Conservation (phyloP, 2,797 vertebrate genomes). For the Micropoecilia bifurca region DNA sequence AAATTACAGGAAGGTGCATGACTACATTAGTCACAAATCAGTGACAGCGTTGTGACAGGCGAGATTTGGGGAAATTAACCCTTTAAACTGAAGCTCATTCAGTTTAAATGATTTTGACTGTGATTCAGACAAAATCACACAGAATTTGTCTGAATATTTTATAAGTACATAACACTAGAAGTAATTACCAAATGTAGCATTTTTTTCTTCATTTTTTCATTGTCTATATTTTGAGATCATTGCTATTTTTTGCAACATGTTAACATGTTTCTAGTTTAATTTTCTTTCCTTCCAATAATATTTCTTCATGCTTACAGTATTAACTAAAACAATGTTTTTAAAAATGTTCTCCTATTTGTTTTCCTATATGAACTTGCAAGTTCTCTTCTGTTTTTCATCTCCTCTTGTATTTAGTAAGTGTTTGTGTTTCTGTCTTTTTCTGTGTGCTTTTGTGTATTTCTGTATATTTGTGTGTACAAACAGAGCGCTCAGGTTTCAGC, state of each 20-base stretch:
- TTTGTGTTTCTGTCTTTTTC: background rate
- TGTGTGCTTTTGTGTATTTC: background rate
- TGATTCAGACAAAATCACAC: no score
- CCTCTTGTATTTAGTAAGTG: background rate
- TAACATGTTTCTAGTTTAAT: background rate
- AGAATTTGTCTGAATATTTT: no score
- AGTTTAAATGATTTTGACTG: no score
- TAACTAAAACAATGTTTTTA: no score
- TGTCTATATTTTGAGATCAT: background rate
- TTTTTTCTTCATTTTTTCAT: background rate
- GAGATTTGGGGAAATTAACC: no score
- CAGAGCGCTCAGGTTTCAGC: conserved; percentile 30
- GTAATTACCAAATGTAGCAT: no score
- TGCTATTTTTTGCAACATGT: background rate
- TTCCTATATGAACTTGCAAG: background rate
- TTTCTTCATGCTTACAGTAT: background rate
- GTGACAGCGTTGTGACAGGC: no score
- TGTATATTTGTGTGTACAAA: background rate
- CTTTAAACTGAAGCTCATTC: no score
- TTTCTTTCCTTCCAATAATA: background rate
- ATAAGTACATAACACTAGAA: no score
- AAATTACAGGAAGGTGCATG: no score
- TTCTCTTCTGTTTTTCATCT: background rate
- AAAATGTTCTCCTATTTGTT: no score
- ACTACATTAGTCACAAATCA: no score